A percentile compares a stretch with the other conserved stretches of the same genome.
phyloP scores from a whole-genome alignment of 1,140 invertebrate species.

The Diachasma alloeum region DNA sequence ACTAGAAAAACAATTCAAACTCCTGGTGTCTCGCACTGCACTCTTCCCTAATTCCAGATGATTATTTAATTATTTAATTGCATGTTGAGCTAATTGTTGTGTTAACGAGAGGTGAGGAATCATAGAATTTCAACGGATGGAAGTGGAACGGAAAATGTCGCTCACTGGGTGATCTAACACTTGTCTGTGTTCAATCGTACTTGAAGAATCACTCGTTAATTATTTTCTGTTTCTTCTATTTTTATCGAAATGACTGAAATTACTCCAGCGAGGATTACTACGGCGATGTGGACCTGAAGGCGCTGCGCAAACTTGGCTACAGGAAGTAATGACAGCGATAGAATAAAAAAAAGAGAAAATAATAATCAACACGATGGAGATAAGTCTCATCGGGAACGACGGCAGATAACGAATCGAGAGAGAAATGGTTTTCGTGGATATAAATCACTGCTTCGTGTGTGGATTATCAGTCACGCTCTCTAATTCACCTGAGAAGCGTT shows the following conservation, averaged over 20 bases:
- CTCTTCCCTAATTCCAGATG: slow-evolving; percentile 4
- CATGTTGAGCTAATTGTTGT: neutral
- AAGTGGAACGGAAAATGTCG: neutral
- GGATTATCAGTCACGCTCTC: slow-evolving; percentile 9
- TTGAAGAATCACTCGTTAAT: neutral
- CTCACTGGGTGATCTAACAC: neutral
- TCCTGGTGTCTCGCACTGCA: slow-evolving; percentile 5
- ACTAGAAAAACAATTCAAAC: neutral
- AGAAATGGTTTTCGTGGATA: neutral
- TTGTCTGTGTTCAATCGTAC: neutral
- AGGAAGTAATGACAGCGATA: slow-evolving; percentile 43
- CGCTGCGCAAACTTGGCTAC: slow-evolving; percentile 80
- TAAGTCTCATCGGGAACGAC: neutral
- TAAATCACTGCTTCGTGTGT: slow-evolving; percentile 10
- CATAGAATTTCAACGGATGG: neutral
- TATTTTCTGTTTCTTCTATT: neutral
- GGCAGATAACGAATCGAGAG: neutral
- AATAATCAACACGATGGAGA: neutral
- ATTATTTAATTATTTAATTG: neutral
- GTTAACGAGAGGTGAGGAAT: neutral
- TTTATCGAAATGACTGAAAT: neutral
- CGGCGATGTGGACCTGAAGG: slow-evolving; percentile 82
- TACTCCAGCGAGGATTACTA: slow-evolving; percentile 82
- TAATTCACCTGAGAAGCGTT: neutral
- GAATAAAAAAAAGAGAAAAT: neutral